These are phyloP conservation scores for Steinernema feltiae DNA, from an alignment of 1,140 invertebrate genomes.

Conservation along the genomic window DNA sequence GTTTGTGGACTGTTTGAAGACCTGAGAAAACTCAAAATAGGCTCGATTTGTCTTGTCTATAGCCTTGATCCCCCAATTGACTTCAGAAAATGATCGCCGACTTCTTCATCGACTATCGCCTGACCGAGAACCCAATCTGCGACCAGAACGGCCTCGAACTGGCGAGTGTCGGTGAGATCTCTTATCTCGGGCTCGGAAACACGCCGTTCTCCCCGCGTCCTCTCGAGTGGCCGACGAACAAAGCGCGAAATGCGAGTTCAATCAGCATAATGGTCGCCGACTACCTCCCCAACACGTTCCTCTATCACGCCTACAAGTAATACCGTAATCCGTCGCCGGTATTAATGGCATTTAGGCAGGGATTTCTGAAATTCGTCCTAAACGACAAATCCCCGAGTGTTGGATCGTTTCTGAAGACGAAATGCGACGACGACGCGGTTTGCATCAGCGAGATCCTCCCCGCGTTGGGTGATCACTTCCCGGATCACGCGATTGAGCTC, in stretches of 20 bases:
- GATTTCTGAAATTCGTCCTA: background rate
- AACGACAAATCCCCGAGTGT: background rate
- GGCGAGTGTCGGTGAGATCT: slow-evolving; percentile 38
- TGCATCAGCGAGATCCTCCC: slow-evolving; percentile 4
- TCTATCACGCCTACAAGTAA: slow-evolving; percentile 42
- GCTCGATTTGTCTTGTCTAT: too few relatives aligned
- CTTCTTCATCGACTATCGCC: slow-evolving; percentile 38
- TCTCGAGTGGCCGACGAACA: slow-evolving; percentile 28
- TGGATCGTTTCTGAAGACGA: background rate
- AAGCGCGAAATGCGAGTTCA: slow-evolving; percentile 5
- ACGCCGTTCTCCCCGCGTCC: slow-evolving; percentile 38
- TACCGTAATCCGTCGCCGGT: background rate
- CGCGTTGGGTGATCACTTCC: background rate
- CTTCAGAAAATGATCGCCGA: slow-evolving; percentile 27
- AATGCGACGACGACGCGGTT: slow-evolving; percentile 1
- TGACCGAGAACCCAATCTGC: slow-evolving; percentile 34
- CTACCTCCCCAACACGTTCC: slow-evolving; percentile 37
- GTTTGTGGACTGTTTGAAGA: too few relatives aligned
- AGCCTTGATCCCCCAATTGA: too few relatives aligned
- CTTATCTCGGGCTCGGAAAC: slow-evolving; percentile 26
- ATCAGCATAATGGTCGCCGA: slow-evolving; percentile 30
- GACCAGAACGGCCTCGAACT: slow-evolving; percentile 31
- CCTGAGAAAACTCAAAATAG: too few relatives aligned
- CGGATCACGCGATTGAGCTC: background rate
- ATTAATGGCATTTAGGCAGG: background rate